Evolutionary conservation across 2,797 vertebrate genomes (phyloP).

Genomic region (Coregonus ussuriensis): DNA sequence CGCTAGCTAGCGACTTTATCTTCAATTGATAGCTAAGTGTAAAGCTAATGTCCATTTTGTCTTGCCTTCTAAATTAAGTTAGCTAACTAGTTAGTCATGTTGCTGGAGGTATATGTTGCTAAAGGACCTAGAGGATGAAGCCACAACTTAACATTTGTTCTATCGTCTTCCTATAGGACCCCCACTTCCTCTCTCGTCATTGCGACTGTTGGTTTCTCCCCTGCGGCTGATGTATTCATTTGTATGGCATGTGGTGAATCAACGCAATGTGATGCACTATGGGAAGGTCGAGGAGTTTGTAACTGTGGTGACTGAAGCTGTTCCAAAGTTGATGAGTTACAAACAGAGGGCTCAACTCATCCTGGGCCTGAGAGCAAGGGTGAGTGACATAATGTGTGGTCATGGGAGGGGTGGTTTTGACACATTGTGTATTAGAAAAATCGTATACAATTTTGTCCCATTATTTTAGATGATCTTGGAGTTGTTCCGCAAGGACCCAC

Average conservation of each 20-base stretch:
- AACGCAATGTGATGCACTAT: constrained; percentile 59
- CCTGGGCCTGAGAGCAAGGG: constrained; percentile 72
- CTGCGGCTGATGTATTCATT: constrained; percentile 70
- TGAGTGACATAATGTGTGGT: constrained; percentile 24
- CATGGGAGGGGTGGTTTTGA: neutral
- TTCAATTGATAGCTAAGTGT: neutral
- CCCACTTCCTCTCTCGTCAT: constrained; percentile 38
- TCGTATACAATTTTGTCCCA: neutral
- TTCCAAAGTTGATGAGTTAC: constrained; percentile 65
- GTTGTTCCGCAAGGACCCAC: neutral
- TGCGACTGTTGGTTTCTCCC: constrained; percentile 55
- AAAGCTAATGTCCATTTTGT: neutral
- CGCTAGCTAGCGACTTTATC: neutral
- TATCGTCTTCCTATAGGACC: neutral
- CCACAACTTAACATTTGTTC: neutral
- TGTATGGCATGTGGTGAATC: constrained; percentile 67
- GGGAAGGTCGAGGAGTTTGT: constrained; percentile 71
- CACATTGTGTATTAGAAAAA: neutral
- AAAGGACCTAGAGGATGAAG: neutral
- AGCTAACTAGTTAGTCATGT: too few species aligned
- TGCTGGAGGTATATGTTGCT: neutral
- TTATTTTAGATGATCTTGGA: constrained; percentile 15
- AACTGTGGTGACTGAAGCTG: constrained; percentile 51
- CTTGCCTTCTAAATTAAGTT: neutral
- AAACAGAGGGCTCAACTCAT: constrained; percentile 73